A percentile compares a stretch with the other conserved stretches of the same genome.
Conservation (phyloP, 53 echinoderm and acorn worm species). For the Paelopatides confundens region DNA sequence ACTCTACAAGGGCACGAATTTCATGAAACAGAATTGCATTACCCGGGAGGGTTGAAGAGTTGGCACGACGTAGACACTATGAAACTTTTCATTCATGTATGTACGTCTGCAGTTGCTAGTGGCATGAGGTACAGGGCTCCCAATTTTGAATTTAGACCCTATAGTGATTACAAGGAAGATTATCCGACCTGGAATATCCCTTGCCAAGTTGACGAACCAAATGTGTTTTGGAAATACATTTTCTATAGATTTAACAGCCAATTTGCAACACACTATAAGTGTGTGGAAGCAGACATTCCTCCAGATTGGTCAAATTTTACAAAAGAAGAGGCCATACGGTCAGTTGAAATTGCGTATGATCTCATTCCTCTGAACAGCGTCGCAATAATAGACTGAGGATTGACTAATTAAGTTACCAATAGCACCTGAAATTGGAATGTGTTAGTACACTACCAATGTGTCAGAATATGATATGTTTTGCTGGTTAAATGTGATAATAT, state of each 20-base stretch:
- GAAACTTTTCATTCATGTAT: neutral
- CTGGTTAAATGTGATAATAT: too few relatives aligned
- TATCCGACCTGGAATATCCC: too few relatives aligned
- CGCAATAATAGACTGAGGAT: neutral
- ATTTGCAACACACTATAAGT: neutral
- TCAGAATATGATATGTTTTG: too few relatives aligned
- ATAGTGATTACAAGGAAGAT: constrained; percentile 11
- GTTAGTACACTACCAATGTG: too few relatives aligned
- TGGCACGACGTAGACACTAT: neutral
- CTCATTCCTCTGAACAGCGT: neutral
- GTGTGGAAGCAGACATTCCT: neutral
- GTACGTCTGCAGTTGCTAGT: neutral
- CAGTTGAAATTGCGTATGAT: neutral
- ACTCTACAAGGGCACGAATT: neutral
- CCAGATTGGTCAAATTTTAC: neutral
- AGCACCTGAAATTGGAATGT: too few relatives aligned
- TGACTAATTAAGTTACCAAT: too few relatives aligned
- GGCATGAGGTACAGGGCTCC: neutral
- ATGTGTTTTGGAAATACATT: neutral
- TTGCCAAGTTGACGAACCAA: neutral
- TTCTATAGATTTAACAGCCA: constrained; percentile 1
- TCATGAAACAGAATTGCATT: too few relatives aligned
- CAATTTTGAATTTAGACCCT: neutral
- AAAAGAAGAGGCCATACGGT: neutral
- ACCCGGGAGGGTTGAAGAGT: neutral